phyloP scores from a whole-genome alignment of 2,888 invertebrate genomes.

The Slavum lentiscoides region DNA sequence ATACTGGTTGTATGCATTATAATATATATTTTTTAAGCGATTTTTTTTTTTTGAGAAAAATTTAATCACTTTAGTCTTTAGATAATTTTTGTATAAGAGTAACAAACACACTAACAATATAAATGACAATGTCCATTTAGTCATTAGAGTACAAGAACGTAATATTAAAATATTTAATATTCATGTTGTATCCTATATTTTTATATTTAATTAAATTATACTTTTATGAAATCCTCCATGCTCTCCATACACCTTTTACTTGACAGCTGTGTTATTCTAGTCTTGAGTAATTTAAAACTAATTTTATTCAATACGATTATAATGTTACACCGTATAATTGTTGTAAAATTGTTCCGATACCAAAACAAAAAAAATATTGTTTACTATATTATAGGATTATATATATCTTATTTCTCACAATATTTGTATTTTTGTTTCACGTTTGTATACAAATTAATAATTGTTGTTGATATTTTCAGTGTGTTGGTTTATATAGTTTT shows the following conservation, averaged over 20 bases:
- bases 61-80: not conserved
- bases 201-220: not conserved
- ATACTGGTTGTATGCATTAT: not conserved
- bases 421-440: constrained; percentile 32
- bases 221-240: not conserved
- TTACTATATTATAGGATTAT: not conserved
- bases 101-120: not conserved
- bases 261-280: constrained; percentile 25
- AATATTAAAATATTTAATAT: not conserved
- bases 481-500: constrained; percentile 10
- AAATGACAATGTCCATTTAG: not conserved
- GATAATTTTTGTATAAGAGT: not conserved
- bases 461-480: not conserved
- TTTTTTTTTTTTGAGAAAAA: not conserved
- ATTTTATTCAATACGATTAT: constrained; percentile 15
- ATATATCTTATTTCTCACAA: not conserved
- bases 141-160: not conserved
- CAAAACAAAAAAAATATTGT: not conserved
- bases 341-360: not conserved
- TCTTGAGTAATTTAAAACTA: constrained; percentile 23
- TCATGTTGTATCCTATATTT: not conserved
- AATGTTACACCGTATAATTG: not conserved
- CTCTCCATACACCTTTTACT: not conserved
- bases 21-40: not conserved
- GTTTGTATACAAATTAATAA: constrained; percentile 13